Evolutionary conservation across 2,113 vertebrate species (phyloP), one percentile per base, ranked within the genome.

Genomic region (Turdus rufiventris): DNA sequence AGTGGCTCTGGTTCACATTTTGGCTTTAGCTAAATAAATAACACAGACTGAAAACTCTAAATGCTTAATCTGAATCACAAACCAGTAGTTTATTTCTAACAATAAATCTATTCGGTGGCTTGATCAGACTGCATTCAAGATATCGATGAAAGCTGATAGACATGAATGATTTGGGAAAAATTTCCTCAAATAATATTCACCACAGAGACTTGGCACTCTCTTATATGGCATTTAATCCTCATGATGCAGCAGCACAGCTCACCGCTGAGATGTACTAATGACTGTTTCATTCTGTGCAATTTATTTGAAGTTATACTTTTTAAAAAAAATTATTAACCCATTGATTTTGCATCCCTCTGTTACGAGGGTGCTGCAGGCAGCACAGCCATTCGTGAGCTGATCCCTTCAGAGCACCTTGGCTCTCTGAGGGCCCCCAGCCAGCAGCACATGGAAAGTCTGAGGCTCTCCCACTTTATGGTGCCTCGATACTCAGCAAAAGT

Each of bases 361-460:
- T 42, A 42, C 3, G 31, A 48, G 26, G 47, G 43, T n/a, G 23
- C 67, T 54, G 12, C 67, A 86, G 51, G 17, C 71, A 73, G 50
- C 51, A 26, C 9, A 65, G 78, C 13, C 50, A 14, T 18, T 34
- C 1, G 2, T 0, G 8, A 68, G 17, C 62, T n/a, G 67, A 65
- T 38, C 24, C 14, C 57, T 31, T 53, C 31, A 24, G 24, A 78
- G 40, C 48, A 63, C 48, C 38, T 5, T 12, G 38, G 9, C 9
- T 80, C 33, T 20, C 6, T 23, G 10, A 19, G 48, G 8, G 26
- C 16, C 75, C 75, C 57, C 73, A 62, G 14, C 8, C 67, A 38
- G 9, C 18, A n/a, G 3, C 29, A 2, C 6, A 1, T 1, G 4
- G 18, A 5, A 8, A 0, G 1, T 8, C 40, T n/a, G 36, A 2